Evolutionary conservation across 92 coral and sea anemone species (phyloP).

Genomic region (Zoanthus sociatus): DNA sequence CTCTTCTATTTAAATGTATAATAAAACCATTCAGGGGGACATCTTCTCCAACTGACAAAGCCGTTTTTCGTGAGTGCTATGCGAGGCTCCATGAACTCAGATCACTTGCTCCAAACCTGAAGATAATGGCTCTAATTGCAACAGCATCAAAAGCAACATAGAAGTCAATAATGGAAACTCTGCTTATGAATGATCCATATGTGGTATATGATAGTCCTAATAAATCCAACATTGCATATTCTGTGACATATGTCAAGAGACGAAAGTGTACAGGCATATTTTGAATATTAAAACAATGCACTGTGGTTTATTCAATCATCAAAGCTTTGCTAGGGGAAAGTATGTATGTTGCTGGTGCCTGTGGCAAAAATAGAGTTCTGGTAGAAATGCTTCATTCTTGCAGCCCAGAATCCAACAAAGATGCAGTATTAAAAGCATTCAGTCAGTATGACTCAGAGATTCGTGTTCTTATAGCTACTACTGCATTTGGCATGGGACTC

Average conservation of each 20-base stretch:
- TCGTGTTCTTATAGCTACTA: constrained; percentile 20
- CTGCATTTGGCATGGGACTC: constrained; percentile 5
- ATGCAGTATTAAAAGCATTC: constrained; percentile 20
- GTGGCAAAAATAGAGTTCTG: constrained; percentile 38
- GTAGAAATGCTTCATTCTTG: constrained; percentile 78
- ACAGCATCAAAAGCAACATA: constrained; percentile 64
- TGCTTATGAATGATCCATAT: constrained; percentile 65
- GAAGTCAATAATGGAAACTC: constrained; percentile 58
- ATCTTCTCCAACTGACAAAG: constrained; percentile 58
- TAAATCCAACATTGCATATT: constrained; percentile 65
- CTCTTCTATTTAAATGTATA: neutral
- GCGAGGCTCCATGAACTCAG: constrained; percentile 64
- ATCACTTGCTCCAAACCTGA: constrained; percentile 57
- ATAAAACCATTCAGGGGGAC: constrained; percentile 62
- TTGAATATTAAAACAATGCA: constrained; percentile 72
- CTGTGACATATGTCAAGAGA: constrained; percentile 65
- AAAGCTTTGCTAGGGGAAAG: constrained; percentile 59
- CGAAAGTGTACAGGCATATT: constrained; percentile 52
- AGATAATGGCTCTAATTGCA: constrained; percentile 68
- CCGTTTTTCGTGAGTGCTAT: constrained; percentile 66
- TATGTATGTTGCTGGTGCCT: constrained; percentile 31
- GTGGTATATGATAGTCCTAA: constrained; percentile 66
- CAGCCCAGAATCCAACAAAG: constrained; percentile 52
- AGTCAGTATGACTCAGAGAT: constrained; percentile 9
- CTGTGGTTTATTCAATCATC: constrained; percentile 58